Conservation (phyloP, 2,888 invertebrate genomes). For the Acrobasis suavella region DNA sequence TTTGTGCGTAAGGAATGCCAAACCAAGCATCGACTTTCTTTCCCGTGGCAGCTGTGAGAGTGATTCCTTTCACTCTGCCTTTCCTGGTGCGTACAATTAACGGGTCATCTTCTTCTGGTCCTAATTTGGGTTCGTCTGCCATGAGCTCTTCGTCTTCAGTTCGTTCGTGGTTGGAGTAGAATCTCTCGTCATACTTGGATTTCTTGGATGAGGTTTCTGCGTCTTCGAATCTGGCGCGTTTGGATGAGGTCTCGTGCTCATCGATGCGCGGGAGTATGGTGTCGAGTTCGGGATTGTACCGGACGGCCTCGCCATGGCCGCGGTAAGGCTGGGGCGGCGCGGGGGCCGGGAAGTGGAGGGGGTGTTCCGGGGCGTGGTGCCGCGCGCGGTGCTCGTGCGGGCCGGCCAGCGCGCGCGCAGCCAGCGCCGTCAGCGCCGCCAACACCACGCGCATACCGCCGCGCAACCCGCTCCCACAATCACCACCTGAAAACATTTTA, state of each 20-base stretch:
- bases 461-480: slow-evolving; percentile 66
- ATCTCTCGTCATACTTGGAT: slow-evolving; percentile 67
- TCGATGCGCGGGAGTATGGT: slow-evolving; percentile 74
- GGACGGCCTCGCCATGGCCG: slow-evolving; percentile 81
- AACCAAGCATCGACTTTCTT: slow-evolving; percentile 93
- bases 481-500: slow-evolving; percentile 63
- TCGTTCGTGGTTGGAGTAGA: slow-evolving; percentile 71
- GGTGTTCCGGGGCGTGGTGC: slow-evolving; percentile 75
- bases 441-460: slow-evolving; percentile 79
- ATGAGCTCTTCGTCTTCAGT: slow-evolving; percentile 55
- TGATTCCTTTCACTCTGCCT: slow-evolving; percentile 89
- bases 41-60: slow-evolving; percentile 88
- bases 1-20: slow-evolving; percentile 92
- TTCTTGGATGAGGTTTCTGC: slow-evolving; percentile 69
- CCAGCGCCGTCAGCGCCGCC: slow-evolving; percentile 75
- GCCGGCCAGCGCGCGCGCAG: slow-evolving; percentile 72
- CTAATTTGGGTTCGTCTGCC: slow-evolving; percentile 72
- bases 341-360: slow-evolving; percentile 64
- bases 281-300: slow-evolving; percentile 80
- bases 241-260: slow-evolving; percentile 72
- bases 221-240: slow-evolving; percentile 61
- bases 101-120: slow-evolving; percentile 84
- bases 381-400: slow-evolving; percentile 79
- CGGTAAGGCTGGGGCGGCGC: slow-evolving; percentile 74
- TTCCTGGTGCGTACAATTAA: slow-evolving; percentile 90